Evolutionary conservation across 2,888 invertebrate genomes (phyloP).

Genomic region (Apotomis betuletana): DNA sequence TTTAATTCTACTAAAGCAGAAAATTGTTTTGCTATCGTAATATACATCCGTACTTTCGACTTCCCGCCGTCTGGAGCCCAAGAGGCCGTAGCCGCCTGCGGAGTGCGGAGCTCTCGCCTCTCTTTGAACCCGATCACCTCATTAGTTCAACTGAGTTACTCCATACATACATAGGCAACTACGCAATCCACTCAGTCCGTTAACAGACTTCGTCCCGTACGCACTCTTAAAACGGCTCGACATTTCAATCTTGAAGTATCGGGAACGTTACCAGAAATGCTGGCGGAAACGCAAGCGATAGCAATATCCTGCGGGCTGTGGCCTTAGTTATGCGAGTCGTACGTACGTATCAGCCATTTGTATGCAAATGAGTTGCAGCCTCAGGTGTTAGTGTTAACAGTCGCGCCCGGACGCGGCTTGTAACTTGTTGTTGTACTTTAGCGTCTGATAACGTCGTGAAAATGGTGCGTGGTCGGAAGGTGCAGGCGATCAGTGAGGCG

Average conservation of each 20-base stretch:
- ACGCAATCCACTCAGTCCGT: constrained; percentile 72
- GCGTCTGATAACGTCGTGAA: constrained; percentile 47
- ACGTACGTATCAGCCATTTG: constrained; percentile 71
- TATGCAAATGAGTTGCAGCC: constrained; percentile 70
- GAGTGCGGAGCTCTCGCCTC: constrained; percentile 64
- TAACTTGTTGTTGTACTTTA: constrained; percentile 47
- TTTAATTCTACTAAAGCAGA: constrained; percentile 1
- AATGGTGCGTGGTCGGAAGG: constrained; percentile 74
- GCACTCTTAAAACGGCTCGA: constrained; percentile 60
- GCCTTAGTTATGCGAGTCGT: constrained; percentile 71
- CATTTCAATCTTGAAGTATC: constrained; percentile 55
- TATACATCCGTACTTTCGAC: constrained; percentile 31
- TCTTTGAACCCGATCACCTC: constrained; percentile 80
- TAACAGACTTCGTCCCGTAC: constrained; percentile 70
- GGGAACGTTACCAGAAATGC: constrained; percentile 68
- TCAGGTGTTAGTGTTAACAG: constrained; percentile 60
- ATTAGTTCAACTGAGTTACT: constrained; percentile 77
- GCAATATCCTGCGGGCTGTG: constrained; percentile 80
- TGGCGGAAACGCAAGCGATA: constrained; percentile 72
- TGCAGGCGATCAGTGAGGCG: constrained; percentile 75
- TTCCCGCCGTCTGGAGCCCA: constrained; percentile 54
- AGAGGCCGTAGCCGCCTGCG: constrained; percentile 69
- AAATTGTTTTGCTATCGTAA: constrained; percentile 19
- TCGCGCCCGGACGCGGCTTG: constrained; percentile 58
- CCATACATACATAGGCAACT: constrained; percentile 66